These are phyloP conservation scores for Brachionus rubens DNA, from an alignment of 1,140 invertebrate genomes.

Conservation along the genomic window DNA sequence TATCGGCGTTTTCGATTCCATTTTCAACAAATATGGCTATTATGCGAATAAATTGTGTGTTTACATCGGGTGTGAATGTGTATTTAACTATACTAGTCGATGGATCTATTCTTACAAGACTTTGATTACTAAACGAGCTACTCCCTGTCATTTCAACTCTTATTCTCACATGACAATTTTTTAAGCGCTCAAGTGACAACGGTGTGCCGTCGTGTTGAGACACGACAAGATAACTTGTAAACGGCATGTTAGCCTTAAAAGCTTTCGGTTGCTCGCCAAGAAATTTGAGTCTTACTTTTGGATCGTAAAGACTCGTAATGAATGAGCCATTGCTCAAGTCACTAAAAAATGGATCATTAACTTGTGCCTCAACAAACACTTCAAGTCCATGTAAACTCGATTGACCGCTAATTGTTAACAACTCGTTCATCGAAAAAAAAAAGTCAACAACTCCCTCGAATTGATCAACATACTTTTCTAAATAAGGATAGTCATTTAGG, in stretches of 20 bases:
- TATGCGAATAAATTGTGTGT: constrained; percentile 47
- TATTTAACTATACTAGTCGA: constrained; percentile 45
- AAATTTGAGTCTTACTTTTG: constrained; percentile 74
- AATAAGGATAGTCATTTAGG: constrained; percentile 36
- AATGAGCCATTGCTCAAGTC: constrained; percentile 78
- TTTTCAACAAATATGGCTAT: constrained; percentile 34
- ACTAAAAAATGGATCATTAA: constrained; percentile 82
- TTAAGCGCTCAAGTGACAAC: background rate
- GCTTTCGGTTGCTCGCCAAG: constrained; percentile 83
- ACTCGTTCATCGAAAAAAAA: constrained; percentile 74
- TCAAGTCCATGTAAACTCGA: constrained; percentile 74
- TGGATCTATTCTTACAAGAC: background rate
- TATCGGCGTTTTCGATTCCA: constrained; percentile 14
- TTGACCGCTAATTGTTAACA: constrained; percentile 53
- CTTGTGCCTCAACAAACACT: constrained; percentile 70
- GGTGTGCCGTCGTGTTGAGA: constrained; percentile 46
- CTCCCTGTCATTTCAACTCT: constrained; percentile 52
- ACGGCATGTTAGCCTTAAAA: constrained; percentile 87
- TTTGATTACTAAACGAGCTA: constrained; percentile 49
- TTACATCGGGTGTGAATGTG: constrained; percentile 35
- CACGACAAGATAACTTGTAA: constrained; percentile 71
- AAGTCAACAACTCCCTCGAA: constrained; percentile 83
- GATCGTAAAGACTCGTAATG: constrained; percentile 79
- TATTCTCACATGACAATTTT: constrained; percentile 50
- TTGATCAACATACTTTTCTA: constrained; percentile 28